Percentiles rank a stretch among this genome's conserved stretches.
Conservation (phyloP, 2,113 vertebrate species). For the Sphaerodactylus townsendi region DNA sequence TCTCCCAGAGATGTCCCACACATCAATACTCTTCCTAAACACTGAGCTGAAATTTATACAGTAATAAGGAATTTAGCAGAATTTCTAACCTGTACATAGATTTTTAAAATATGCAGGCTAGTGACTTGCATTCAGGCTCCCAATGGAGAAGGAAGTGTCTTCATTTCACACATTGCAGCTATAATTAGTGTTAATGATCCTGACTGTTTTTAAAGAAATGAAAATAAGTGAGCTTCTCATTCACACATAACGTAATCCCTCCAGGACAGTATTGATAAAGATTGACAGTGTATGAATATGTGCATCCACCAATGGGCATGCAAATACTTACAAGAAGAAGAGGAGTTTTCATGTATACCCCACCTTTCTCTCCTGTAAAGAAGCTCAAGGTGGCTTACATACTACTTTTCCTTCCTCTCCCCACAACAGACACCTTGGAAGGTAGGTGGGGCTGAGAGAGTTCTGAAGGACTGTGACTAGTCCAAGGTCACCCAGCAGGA, state of each 20-base stretch:
- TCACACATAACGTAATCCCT: not conserved
- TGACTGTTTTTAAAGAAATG: not conserved
- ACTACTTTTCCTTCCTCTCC: no score
- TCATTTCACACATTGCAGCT: not conserved
- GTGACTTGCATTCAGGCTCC: not conserved
- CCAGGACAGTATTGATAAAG: not conserved
- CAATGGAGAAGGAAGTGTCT: not conserved
- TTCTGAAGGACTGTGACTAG: no score
- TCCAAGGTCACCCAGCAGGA: no score
- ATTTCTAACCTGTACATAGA: not conserved
- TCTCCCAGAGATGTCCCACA: not conserved
- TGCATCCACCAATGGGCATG: no score
- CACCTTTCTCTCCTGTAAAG: no score
- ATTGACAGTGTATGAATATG: not conserved
- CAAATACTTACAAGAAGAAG: not conserved
- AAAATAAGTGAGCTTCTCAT: not conserved
- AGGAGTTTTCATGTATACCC: no score
- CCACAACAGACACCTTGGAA: no score
- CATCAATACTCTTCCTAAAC: not conserved
- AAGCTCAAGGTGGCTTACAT: no score
- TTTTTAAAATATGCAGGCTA: not conserved
- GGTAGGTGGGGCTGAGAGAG: no score
- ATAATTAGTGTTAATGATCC: slow-evolving; percentile 26
- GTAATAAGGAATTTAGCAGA: not conserved
- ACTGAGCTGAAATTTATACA: not conserved